A percentile compares a stretch with the other conserved stretches of the same genome.
phyloP scores from a whole-genome alignment of 2,113 vertebrate genomes.

The Eptesicus fuscus region DNA sequence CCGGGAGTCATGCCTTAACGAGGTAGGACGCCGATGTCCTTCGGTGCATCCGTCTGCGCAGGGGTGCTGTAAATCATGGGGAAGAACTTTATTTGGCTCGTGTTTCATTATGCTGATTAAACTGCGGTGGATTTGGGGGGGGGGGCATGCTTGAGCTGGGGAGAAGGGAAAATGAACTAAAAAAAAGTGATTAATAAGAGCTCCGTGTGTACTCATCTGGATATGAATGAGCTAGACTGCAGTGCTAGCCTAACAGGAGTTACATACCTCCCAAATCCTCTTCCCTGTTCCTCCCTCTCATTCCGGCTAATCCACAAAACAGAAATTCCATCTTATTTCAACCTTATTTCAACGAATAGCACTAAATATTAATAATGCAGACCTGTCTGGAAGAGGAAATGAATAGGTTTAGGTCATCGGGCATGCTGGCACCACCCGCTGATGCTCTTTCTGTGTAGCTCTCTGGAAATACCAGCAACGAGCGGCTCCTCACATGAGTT shows the following conservation, averaged over 20 bases:
- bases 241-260: conserved; percentile 73
- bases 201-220: conserved; percentile 49
- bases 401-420: conserved; percentile 41
- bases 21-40: conserved; percentile 71
- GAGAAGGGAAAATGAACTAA: conserved; percentile 54
- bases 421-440: not conserved
- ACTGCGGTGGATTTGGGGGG: conserved; percentile 45
- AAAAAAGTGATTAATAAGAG: conserved; percentile 67
- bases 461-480: conserved; percentile 55
- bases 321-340: not conserved
- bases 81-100: conserved; percentile 77
- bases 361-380: not conserved
- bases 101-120: conserved; percentile 66
- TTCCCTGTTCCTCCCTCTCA: not conserved
- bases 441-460: not conserved
- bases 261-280: conserved; percentile 50
- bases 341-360: not conserved
- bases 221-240: conserved; percentile 78
- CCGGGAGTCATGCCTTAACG: conserved; percentile 53
- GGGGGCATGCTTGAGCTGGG: conserved; percentile 1
- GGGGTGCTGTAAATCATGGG: conserved; percentile 55
- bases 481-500: not conserved
- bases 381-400: conserved; percentile 20
- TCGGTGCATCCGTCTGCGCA: conserved; percentile 28
- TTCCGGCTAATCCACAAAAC: not conserved